These are phyloP conservation scores for Limnephilus lunatus DNA, from an alignment of 2,888 invertebrate genomes.

Conservation along the genomic window DNA sequence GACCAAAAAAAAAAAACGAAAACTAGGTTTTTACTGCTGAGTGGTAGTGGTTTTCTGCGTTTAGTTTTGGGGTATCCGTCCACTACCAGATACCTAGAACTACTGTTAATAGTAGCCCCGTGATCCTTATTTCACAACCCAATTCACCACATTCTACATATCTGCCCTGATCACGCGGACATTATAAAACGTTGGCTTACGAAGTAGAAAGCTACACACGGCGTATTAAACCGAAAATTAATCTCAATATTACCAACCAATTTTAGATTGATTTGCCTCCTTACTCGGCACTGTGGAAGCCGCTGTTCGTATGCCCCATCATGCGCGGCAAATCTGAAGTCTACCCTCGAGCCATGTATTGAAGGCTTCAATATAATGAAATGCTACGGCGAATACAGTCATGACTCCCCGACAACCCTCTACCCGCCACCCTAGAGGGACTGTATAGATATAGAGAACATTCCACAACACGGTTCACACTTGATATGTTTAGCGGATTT, in stretches of 20 bases:
- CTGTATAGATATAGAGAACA: background rate
- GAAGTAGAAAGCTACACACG: no score
- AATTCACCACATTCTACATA: no score
- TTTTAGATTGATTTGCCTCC: background rate
- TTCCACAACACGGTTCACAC: background rate
- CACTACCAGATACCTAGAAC: no score
- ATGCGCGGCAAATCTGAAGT: conserved; percentile 31
- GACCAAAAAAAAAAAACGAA: no score
- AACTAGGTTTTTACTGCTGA: no score
- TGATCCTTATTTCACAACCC: no score
- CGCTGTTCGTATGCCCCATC: conserved; percentile 30
- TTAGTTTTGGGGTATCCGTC: no score
- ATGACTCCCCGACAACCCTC: background rate
- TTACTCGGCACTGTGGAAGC: background rate
- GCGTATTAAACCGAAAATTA: no score
- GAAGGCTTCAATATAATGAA: conserved; percentile 43
- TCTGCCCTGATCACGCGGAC: no score
- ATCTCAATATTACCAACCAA: background rate
- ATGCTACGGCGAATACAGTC: conserved; percentile 35
- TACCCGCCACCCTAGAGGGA: background rate
- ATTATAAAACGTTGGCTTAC: no score
- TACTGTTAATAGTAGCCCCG: no score
- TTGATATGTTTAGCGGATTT: background rate
- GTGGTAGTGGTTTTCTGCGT: no score
- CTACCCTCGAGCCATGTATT: conserved; percentile 23